phyloP scores from a whole-genome alignment of 2,113 vertebrate species.

The Macaca mulatta region DNA sequence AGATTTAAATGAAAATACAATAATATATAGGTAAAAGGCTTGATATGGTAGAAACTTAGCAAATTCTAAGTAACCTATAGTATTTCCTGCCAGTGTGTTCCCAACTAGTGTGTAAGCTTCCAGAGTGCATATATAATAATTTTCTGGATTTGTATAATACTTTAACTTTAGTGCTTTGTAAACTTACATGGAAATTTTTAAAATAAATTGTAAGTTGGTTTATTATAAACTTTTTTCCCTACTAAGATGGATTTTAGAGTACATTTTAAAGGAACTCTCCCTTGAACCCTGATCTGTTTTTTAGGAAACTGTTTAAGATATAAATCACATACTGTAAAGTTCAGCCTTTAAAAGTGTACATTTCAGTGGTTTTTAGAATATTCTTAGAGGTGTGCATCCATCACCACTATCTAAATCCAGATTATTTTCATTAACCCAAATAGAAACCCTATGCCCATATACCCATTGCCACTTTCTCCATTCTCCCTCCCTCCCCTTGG shows the following conservation, averaged over 20 bases:
- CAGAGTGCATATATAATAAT: not conserved
- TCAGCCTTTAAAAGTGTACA: not conserved
- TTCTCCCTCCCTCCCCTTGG: not conserved
- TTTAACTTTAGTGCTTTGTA: not conserved
- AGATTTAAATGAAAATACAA: not conserved
- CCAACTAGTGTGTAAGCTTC: not conserved
- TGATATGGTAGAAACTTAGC: not conserved
- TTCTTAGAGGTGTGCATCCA: not conserved
- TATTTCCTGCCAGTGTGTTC: not conserved
- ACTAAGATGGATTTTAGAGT: not conserved
- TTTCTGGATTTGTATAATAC: not conserved
- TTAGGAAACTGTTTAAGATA: not conserved
- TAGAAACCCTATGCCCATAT: not conserved
- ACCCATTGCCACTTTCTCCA: not conserved
- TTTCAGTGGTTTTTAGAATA: not conserved
- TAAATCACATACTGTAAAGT: not conserved
- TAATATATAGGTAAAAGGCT: not conserved
- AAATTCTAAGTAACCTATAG: not conserved
- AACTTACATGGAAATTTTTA: not conserved
- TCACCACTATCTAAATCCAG: not conserved
- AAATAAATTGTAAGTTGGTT: not conserved
- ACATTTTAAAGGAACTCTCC: not conserved
- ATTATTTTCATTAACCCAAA: not conserved
- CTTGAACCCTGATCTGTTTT: not conserved
- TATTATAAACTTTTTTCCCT: not conserved